phyloP scores from a whole-genome alignment of 2,888 invertebrate genomes.

The Apamea monoglypha region DNA sequence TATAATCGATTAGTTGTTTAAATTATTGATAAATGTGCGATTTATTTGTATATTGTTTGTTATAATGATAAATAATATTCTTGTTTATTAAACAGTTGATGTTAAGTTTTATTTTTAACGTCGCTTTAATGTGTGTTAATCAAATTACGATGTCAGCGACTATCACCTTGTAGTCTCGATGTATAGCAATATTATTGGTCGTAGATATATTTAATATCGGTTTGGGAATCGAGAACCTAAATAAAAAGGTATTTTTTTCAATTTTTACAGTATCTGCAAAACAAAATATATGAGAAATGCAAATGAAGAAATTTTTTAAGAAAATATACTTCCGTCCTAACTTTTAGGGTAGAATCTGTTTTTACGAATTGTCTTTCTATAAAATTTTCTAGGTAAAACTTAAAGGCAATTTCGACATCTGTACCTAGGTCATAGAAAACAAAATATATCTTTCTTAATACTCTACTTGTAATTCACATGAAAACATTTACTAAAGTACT shows the following conservation, averaged over 20 bases:
- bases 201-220: slow-evolving; percentile 83
- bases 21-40: slow-evolving; percentile 58
- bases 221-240: slow-evolving; percentile 73
- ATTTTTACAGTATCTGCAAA: slow-evolving; percentile 9
- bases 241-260: slow-evolving; percentile 2
- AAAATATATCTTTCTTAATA: slow-evolving; percentile 31
- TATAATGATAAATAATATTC: slow-evolving; percentile 35
- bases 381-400: slow-evolving; percentile 32
- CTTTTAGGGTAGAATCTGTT: slow-evolving; percentile 42
- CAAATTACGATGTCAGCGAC: slow-evolving; percentile 69
- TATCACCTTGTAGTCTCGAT: slow-evolving; percentile 80
- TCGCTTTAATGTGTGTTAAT: slow-evolving; percentile 75
- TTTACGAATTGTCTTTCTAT: slow-evolving; percentile 23
- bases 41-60: slow-evolving; percentile 51
- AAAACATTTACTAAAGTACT: neutral
- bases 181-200: slow-evolving; percentile 83
- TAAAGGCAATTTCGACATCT: slow-evolving; percentile 23
- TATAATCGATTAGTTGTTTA: slow-evolving; percentile 64
- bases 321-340: slow-evolving; percentile 64
- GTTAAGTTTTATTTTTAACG: slow-evolving; percentile 56
- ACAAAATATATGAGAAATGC: neutral
- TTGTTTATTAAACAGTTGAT: slow-evolving; percentile 51
- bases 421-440: slow-evolving; percentile 8
- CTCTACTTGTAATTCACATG: neutral
- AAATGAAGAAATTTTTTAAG: neutral